A percentile compares a stretch with the other conserved stretches of the same genome.
These are phyloP conservation scores for Polyploca ridens DNA, from an alignment of 2,888 invertebrate species.

Conservation along the genomic window DNA sequence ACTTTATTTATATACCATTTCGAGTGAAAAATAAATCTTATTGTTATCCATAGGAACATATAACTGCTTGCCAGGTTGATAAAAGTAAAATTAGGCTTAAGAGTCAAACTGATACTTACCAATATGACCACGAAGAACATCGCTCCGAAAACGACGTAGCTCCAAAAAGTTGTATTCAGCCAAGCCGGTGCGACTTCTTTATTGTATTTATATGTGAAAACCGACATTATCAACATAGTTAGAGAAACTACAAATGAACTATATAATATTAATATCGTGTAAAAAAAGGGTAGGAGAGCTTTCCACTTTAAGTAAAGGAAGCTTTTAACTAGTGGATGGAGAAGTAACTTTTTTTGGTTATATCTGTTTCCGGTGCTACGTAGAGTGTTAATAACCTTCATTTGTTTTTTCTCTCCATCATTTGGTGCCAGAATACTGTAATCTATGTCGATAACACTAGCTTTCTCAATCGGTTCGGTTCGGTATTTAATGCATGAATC, in stretches of 20 bases:
- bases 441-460: conserved; percentile 55
- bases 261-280: conserved; percentile 67
- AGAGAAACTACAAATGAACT: conserved; percentile 68
- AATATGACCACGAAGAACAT: conserved; percentile 25
- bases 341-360: conserved; percentile 66
- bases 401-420: conserved; percentile 59
- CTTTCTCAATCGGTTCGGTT: conserved; percentile 42
- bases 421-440: conserved; percentile 53
- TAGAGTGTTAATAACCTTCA: conserved; percentile 73
- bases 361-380: conserved; percentile 69
- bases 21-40: too few relatives aligned
- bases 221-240: conserved; percentile 57
- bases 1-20: background rate
- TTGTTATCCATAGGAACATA: too few relatives aligned
- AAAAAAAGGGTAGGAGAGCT: conserved; percentile 72
- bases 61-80: too few relatives aligned
- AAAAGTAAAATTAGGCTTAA: background rate
- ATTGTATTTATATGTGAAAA: conserved; percentile 31
- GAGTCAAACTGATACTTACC: conserved; percentile 17
- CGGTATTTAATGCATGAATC: conserved; percentile 50
- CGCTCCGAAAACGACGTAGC: conserved; percentile 21
- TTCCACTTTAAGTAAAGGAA: conserved; percentile 81
- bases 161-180: conserved; percentile 21
- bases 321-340: conserved; percentile 80
- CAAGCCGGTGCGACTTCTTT: conserved; percentile 16